Evolutionary conservation across 2,888 invertebrate species (phyloP).

Genomic region (Acanthococcus lagerstroemiae): DNA sequence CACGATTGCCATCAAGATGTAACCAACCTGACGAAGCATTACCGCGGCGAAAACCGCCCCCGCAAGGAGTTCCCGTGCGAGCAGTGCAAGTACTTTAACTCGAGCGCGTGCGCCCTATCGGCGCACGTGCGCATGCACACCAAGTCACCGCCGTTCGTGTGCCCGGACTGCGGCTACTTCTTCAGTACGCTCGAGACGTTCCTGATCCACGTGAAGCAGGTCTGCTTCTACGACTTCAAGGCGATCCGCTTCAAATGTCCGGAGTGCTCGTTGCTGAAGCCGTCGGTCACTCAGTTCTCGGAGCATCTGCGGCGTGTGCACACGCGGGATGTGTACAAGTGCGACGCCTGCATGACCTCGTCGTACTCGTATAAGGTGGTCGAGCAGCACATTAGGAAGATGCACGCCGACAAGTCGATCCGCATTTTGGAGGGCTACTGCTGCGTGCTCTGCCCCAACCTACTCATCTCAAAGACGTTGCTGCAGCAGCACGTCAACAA

Average conservation of each 20-base stretch:
- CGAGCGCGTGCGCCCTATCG: slow-evolving; percentile 29
- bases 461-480: slow-evolving; percentile 10
- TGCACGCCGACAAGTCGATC: background rate
- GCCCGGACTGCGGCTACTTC: slow-evolving; percentile 34
- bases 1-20: slow-evolving; percentile 10
- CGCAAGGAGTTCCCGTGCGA: slow-evolving; percentile 10
- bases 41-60: slow-evolving; percentile 5
- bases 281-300: slow-evolving; percentile 8
- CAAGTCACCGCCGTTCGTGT: slow-evolving; percentile 32
- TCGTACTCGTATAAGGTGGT: slow-evolving; percentile 15
- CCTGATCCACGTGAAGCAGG: slow-evolving; percentile 30
- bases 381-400: background rate
- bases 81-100: slow-evolving; percentile 18
- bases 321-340: slow-evolving; percentile 31
- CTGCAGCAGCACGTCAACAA: slow-evolving; percentile 17
- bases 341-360: slow-evolving; percentile 27
- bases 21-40: slow-evolving; percentile 4
- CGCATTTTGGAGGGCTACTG: slow-evolving; percentile 7
- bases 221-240: slow-evolving; percentile 33
- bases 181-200: slow-evolving; percentile 28
- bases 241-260: slow-evolving; percentile 32
- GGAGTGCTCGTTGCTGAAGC: slow-evolving; percentile 21
- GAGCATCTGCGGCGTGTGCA: slow-evolving; percentile 31
- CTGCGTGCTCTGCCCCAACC: slow-evolving; percentile 18
- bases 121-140: slow-evolving; percentile 33